These are phyloP conservation scores for Columba livia DNA, from an alignment of 2,113 vertebrate genomes.

Conservation along the genomic window DNA sequence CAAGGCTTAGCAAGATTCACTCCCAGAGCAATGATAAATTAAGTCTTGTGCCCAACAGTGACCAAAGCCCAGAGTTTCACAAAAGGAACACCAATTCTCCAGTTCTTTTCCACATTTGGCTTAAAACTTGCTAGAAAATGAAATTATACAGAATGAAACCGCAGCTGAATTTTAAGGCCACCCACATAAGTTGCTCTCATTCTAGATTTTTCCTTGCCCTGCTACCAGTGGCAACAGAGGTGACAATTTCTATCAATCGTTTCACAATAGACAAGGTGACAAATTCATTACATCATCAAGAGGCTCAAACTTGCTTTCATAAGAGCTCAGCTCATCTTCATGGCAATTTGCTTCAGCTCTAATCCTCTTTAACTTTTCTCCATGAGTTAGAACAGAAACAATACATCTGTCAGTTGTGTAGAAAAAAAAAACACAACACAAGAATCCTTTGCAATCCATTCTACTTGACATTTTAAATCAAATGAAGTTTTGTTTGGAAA, in stretches of 20 bases:
- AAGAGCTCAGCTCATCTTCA: background rate
- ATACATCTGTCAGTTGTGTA: background rate
- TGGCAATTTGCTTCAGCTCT: background rate
- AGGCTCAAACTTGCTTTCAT: background rate
- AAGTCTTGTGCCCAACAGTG: background rate
- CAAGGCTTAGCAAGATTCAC: background rate
- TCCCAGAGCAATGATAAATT: background rate
- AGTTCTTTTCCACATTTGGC: background rate
- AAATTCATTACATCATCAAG: background rate
- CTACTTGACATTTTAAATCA: background rate
- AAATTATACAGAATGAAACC: background rate
- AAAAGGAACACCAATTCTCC: background rate
- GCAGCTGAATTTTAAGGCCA: slow-evolving; percentile 22
- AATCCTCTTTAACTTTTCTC: background rate
- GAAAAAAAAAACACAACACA: background rate
- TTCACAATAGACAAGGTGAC: background rate
- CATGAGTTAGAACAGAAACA: background rate
- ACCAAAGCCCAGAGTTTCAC: background rate
- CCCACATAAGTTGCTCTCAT: background rate
- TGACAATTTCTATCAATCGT: background rate
- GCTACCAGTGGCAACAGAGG: background rate
- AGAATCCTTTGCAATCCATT: background rate
- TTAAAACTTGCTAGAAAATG: background rate
- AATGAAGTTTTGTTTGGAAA: background rate
- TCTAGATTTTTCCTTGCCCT: background rate